phyloP scores from a whole-genome alignment of 2,888 invertebrate species.

The Hypolimnas misippus region DNA sequence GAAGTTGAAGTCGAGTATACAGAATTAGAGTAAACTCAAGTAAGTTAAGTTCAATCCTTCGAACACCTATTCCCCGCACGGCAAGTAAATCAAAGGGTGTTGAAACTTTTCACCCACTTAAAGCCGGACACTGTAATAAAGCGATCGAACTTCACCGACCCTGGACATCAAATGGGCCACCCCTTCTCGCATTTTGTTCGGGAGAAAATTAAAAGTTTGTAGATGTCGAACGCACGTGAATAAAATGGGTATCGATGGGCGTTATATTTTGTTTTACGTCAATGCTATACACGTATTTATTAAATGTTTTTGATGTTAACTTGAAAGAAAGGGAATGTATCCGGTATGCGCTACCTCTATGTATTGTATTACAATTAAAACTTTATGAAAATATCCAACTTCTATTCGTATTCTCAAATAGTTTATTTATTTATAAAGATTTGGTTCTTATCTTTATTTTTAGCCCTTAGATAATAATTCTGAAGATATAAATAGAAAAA shows the following conservation, averaged over 20 bases:
- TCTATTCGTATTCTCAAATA: too few relatives aligned
- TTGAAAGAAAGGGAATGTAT: too few relatives aligned
- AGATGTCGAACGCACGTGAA: conserved; percentile 58
- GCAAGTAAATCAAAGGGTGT: conserved; percentile 84
- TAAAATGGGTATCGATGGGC: conserved; percentile 35
- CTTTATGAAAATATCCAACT: too few relatives aligned
- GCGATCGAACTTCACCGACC: conserved; percentile 81
- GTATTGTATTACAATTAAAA: too few relatives aligned
- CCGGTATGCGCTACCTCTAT: too few relatives aligned
- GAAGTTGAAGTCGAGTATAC: conserved; percentile 17
- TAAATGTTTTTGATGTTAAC: too few relatives aligned
- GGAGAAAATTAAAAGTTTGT: conserved; percentile 77
- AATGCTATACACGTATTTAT: conserved; percentile 1
- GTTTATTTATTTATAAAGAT: too few relatives aligned
- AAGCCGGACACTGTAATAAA: conserved; percentile 84
- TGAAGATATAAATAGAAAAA: too few relatives aligned
- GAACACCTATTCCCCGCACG: conserved; percentile 72
- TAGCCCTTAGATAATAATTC: too few relatives aligned
- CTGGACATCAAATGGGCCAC: conserved; percentile 80
- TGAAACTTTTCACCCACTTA: conserved; percentile 85
- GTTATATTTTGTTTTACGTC: conserved; percentile 24
- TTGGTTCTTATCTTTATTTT: too few relatives aligned
- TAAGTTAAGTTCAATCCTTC: conserved; percentile 66
- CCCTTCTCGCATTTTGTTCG: conserved; percentile 75
- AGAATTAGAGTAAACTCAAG: conserved; percentile 39